Base-by-base conservation (phyloP, 2,113 vertebrate species). In the Rhineura floridana region DNA sequence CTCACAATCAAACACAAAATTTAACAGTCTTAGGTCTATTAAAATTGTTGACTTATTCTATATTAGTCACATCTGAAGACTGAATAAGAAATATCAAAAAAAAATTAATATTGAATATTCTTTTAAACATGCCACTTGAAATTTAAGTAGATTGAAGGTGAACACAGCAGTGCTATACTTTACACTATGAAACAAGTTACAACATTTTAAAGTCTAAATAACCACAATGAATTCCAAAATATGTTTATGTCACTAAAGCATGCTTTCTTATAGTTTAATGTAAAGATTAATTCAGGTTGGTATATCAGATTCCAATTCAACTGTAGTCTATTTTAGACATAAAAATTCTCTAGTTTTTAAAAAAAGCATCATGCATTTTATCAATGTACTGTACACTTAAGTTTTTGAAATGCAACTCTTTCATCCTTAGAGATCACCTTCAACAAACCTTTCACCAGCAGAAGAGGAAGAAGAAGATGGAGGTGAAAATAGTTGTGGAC, bases 401-500 rank as follows among this genome's bases (percentile, higher is more conserved):
- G 67, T 90, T 55, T 88, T 82, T n/a, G 67, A 91, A 84, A 30
- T 92, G 9, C 62, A 87, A 0, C 81, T 91, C 87, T 69, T 92
- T 89, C 91, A n/a, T 87, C 62, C 13, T 84, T 96, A 98, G 98
- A 96, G 97, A 76, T 97, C 96, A 33, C 96, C 97, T 84, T 98
- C 98, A 76, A 97, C 96, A 33, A 95, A 96, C 91, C 89, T 97
- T 3, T 96, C 97, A 82, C 88, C 91, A 91, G 95, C 96, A 82
- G 96, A 97, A 87, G 96, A 97, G 69, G 97, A 97, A 13, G 98
- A 99, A 44, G 98, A 99, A 3, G 98, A 98, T 1, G 96, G 96
- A 90, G 95, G 93, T 72, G 98, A 98, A 90, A 98, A 97, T 92
- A 97, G 95, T 13, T 99, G 98, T 81, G 98, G 98, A 36, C 98